phyloP scores from a whole-genome alignment of 2,888 invertebrate species.

The Drosophila ochracea region DNA sequence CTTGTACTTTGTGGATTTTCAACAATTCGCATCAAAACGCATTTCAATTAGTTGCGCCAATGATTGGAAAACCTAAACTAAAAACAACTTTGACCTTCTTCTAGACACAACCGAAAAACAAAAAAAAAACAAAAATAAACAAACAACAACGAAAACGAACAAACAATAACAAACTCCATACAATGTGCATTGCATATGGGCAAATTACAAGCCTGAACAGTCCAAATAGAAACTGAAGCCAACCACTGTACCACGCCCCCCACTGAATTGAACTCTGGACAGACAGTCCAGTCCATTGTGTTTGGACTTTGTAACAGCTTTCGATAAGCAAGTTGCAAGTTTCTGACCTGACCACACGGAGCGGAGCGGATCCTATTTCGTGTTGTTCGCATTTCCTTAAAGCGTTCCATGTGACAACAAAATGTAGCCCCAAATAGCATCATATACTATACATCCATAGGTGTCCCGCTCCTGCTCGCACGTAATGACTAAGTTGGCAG shows the following conservation, averaged over 20 bases:
- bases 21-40: background rate
- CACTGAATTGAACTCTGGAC: slow-evolving; percentile 3
- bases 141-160: slow-evolving; percentile 2
- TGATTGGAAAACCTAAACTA: slow-evolving; percentile 15
- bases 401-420: slow-evolving; percentile 68
- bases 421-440: slow-evolving; percentile 60
- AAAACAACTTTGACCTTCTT: slow-evolving; percentile 20
- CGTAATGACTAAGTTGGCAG: slow-evolving; percentile 11
- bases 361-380: slow-evolving; percentile 1
- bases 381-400: slow-evolving; percentile 23
- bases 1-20: too few species aligned
- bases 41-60: slow-evolving; percentile 45
- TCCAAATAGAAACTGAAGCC: slow-evolving; percentile 16
- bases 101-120: background rate
- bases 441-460: slow-evolving; percentile 8
- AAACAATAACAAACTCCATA: slow-evolving; percentile 19
- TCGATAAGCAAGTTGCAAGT: slow-evolving; percentile 41
- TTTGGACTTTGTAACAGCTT: slow-evolving; percentile 9
- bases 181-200: slow-evolving; percentile 42
- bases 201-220: slow-evolving; percentile 46
- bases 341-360: slow-evolving; percentile 12
- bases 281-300: background rate
- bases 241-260: background rate
- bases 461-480: slow-evolving; percentile 16
- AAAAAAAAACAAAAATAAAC: slow-evolving; percentile 13